Conservation (phyloP, 2,888 invertebrate species). For the Melangyna quadrimaculata region DNA sequence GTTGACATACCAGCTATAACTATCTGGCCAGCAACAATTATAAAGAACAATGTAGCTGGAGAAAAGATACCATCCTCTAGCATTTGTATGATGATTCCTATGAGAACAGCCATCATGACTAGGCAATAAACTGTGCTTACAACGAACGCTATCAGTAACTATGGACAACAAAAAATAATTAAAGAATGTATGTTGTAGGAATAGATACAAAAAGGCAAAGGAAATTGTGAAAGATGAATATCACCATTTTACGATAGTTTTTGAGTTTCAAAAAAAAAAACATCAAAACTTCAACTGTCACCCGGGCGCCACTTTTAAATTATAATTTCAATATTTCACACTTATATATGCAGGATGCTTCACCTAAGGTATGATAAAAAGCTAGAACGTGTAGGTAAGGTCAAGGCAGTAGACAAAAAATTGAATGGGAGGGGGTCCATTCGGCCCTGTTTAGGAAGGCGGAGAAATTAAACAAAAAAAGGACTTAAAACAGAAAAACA, state of each 20-base stretch:
- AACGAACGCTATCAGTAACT: slow-evolving; percentile 88
- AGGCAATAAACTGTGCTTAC: slow-evolving; percentile 90
- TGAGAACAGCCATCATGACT: slow-evolving; percentile 93
- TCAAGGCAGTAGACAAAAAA: no score
- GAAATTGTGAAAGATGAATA: neutral
- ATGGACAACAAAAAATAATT: slow-evolving; percentile 56
- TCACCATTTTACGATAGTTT: neutral
- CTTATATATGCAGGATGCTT: no score
- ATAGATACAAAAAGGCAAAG: neutral
- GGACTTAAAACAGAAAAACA: no score
- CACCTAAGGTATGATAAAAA: no score
- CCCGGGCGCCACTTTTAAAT: neutral
- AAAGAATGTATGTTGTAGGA: neutral
- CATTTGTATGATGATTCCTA: slow-evolving; percentile 90
- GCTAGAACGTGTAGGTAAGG: no score
- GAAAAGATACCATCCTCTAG: slow-evolving; percentile 89
- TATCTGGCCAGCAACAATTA: slow-evolving; percentile 87
- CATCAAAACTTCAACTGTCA: no score
- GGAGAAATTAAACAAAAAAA: no score
- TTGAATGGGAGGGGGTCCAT: no score
- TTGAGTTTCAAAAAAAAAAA: neutral
- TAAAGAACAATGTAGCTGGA: slow-evolving; percentile 92
- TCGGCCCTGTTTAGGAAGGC: no score
- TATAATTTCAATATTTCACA: neutral
- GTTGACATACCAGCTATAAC: slow-evolving; percentile 83